Evolutionary conservation across 2,113 vertebrate species (phyloP).

Genomic region (Otocyon megalotis): DNA sequence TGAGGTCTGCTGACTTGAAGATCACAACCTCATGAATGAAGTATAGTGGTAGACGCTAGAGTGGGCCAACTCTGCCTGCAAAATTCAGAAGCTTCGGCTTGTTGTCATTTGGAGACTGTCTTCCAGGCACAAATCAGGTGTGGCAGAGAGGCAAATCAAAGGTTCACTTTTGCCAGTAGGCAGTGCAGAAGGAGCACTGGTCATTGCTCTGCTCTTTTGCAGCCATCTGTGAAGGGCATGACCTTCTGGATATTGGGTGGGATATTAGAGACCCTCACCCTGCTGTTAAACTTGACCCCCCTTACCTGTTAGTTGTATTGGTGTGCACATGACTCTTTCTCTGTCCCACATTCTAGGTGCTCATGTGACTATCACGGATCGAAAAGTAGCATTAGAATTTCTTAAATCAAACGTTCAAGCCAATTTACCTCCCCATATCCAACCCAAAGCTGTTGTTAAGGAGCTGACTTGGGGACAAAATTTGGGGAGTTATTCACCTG

Average conservation of each 20-base stretch:
- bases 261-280: neutral
- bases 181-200: neutral
- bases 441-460: slow-evolving; percentile 87
- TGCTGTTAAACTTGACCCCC: neutral
- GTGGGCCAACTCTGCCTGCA: neutral
- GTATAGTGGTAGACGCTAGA: neutral
- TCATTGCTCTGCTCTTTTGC: neutral
- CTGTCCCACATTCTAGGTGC: slow-evolving; percentile 88
- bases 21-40: neutral
- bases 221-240: neutral
- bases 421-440: slow-evolving; percentile 90
- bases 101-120: neutral
- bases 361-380: slow-evolving; percentile 95
- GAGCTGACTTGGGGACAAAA: slow-evolving; percentile 95
- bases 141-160: neutral
- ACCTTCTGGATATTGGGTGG: neutral
- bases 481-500: slow-evolving; percentile 88
- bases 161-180: neutral
- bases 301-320: neutral
- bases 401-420: slow-evolving; percentile 92
- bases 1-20: neutral
- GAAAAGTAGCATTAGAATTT: slow-evolving; percentile 91
- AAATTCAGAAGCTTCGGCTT: neutral
- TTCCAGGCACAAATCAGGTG: neutral
- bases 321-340: slow-evolving; percentile 30